Evolutionary conservation across 2,797 vertebrate genomes (phyloP).

Genomic region (Cuculus canorus): DNA sequence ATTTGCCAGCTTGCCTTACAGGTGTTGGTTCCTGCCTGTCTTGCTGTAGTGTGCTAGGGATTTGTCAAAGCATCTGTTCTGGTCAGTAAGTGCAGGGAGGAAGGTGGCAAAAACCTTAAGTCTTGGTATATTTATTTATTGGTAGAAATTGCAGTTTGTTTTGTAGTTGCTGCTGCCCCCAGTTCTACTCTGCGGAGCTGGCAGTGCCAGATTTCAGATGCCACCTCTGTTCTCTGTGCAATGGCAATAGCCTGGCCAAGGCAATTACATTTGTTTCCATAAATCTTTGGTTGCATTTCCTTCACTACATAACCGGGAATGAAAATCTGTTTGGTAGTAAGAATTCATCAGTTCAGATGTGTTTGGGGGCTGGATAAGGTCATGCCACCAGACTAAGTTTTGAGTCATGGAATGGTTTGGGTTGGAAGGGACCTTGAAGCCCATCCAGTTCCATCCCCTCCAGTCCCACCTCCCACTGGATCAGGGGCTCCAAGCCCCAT

Average conservation of each 20-base stretch:
- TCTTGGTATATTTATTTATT: background rate
- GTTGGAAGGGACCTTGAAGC: too few relatives aligned
- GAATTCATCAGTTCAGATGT: background rate
- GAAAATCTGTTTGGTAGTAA: background rate
- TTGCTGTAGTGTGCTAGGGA: background rate
- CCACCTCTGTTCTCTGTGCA: background rate
- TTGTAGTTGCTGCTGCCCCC: background rate
- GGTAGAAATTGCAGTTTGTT: background rate
- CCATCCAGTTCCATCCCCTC: too few relatives aligned
- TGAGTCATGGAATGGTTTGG: background rate
- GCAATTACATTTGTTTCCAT: background rate
- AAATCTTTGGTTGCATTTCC: background rate
- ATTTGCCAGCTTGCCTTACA: background rate
- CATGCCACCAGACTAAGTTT: fast-evolving
- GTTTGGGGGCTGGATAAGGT: background rate
- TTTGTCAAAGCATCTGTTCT: background rate
- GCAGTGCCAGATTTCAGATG: background rate
- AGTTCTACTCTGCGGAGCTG: background rate
- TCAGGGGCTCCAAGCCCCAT: too few relatives aligned
- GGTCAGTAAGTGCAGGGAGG: background rate
- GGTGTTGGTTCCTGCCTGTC: background rate
- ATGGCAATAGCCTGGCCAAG: background rate
- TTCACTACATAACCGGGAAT: background rate
- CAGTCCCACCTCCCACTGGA: too few relatives aligned
- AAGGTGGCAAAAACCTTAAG: background rate